Evolutionary conservation across 2,888 invertebrate species (phyloP), one percentile per base, ranked within the genome.

Genomic region (Spodoptera littoralis): DNA sequence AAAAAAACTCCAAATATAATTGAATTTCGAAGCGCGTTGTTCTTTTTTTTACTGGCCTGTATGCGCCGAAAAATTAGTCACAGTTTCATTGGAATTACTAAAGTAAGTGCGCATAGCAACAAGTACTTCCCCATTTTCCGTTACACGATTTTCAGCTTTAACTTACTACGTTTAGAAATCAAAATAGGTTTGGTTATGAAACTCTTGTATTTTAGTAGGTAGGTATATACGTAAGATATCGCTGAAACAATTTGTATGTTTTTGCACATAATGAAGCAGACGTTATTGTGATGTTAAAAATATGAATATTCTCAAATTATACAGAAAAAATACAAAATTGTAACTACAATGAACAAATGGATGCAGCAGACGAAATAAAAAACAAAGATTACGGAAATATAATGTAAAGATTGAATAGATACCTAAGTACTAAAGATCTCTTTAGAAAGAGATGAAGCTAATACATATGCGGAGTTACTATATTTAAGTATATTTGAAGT

Each of bases 71-170:
- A 65, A 66, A 68, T 75, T 79, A 73, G 72, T 76, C 62, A 74
- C 59, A 65, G 59, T 65, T 71, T 52, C 57, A 74, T 60, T 64
- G 58, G 55, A 73, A 76, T 63, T 11, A 63, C 59, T 63, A 43
- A 67, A 70, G 51, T 52, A 61, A 71, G 54, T 68, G 49, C 73
- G 63, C 80, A 65, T 80, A 76, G 80, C 80, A 81, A 77, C 81
- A 77, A 65, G 64, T 55, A 46, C 46, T 60, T 62, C 30, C 44
- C 11, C 41, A 48, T 13, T 55, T 18, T 8, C 11, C 6, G n/a
- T 9, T 6, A 9, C 56, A 18, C 41, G 0, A 76, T 62, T 57
- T 53, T 65, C 22, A 58, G 57, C 68, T 50, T 60, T 71, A 66
- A 11, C 0, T 0, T 5, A n/a, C 0, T 11, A 0, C 0, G 0